Evolutionary conservation across 2,888 invertebrate genomes (phyloP).

Genomic region (Xestobium rufovillosum): DNA sequence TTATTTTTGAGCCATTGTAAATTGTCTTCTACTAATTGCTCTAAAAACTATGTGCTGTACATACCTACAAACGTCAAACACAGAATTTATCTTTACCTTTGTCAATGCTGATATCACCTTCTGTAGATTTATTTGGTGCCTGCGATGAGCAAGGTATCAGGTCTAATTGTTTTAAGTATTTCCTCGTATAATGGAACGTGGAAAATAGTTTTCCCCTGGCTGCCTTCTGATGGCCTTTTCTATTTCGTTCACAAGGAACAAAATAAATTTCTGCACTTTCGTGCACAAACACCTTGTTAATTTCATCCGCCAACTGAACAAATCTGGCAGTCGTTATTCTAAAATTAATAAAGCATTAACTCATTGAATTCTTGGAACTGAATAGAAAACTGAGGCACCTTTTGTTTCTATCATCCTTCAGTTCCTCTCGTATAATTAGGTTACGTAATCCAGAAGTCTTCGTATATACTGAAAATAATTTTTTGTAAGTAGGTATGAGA

Average conservation of each 20-base stretch:
- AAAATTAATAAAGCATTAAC: neutral
- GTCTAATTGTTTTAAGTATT: neutral
- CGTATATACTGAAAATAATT: neutral
- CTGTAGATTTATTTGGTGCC: too few relatives aligned
- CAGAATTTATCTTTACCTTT: too few relatives aligned
- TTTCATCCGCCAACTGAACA: neutral
- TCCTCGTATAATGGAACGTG: neutral
- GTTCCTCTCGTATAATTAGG: neutral
- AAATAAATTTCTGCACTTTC: neutral
- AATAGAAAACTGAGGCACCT: neutral
- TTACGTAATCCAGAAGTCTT: neutral
- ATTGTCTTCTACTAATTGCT: neutral
- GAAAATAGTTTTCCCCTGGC: neutral
- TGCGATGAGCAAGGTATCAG: constrained; percentile 1
- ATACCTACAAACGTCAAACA: too few relatives aligned
- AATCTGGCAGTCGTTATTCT: constrained; percentile 1
- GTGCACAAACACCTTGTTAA: neutral
- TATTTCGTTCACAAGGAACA: neutral
- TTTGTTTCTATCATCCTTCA: neutral
- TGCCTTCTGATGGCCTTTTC: too few relatives aligned
- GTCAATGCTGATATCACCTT: too few relatives aligned
- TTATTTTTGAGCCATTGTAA: constrained; percentile 1
- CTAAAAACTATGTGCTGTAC: too few relatives aligned
- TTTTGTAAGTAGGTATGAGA: too few relatives aligned
- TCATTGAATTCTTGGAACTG: neutral